Evolutionary conservation across 2,113 vertebrate genomes (phyloP).

Genomic region (Erythrocebus patas): DNA sequence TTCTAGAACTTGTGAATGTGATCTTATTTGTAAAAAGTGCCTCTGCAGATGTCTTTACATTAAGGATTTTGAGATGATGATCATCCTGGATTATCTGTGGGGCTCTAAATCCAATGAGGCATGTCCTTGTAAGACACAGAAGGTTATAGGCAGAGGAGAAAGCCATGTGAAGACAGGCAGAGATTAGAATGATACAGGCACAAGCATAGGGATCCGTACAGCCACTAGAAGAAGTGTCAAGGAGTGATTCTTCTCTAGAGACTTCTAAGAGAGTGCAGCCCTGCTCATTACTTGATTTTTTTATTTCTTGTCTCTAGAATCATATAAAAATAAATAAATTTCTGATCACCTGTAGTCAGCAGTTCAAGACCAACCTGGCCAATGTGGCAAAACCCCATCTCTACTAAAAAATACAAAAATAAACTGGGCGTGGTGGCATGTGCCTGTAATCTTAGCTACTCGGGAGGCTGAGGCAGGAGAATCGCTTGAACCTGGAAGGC

Average conservation of each 20-base stretch:
- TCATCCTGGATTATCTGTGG: not conserved
- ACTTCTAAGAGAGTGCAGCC: not conserved
- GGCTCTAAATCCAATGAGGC: not conserved
- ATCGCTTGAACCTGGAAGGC: too few relatives aligned
- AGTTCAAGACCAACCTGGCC: too few relatives aligned
- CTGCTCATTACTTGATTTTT: not conserved
- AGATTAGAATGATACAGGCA: not conserved
- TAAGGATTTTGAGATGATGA: not conserved
- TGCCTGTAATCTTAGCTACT: too few relatives aligned
- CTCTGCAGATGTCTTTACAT: not conserved
- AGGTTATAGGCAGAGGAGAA: not conserved
- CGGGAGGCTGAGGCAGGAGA: too few relatives aligned
- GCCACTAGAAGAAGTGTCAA: not conserved
- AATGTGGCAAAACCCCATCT: too few relatives aligned
- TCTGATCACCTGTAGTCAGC: not conserved
- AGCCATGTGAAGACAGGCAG: not conserved
- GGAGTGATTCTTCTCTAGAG: not conserved
- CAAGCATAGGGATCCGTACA: not conserved
- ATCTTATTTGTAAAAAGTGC: not conserved
- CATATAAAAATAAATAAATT: not conserved
- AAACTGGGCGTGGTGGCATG: too few relatives aligned
- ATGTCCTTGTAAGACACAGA: not conserved
- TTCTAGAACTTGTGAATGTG: not conserved
- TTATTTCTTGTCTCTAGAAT: not conserved
- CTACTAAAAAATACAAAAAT: too few relatives aligned